These are phyloP conservation scores for Meleagris gallopavo DNA, from an alignment of 2,113 vertebrate genomes.

Conservation along the genomic window DNA sequence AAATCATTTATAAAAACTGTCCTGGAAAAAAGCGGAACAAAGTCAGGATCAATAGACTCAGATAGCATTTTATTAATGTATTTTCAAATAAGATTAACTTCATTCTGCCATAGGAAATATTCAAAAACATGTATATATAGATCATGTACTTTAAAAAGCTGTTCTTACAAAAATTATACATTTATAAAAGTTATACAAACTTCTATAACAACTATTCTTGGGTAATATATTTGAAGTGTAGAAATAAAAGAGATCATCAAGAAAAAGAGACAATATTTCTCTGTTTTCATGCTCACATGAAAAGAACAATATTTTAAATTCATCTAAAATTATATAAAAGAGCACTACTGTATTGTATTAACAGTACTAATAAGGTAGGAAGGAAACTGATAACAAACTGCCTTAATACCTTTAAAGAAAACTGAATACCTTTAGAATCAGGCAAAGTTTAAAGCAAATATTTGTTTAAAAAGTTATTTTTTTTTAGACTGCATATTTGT, in stretches of 20 bases:
- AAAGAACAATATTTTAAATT: not conserved
- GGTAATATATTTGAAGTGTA: not conserved
- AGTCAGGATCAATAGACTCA: constrained; percentile 3
- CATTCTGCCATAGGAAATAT: not conserved
- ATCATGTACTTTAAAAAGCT: not conserved
- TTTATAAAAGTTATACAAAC: not conserved
- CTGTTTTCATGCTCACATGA: not conserved
- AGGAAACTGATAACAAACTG: not conserved
- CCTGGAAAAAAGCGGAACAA: not conserved
- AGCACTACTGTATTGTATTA: fast-evolving
- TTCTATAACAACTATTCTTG: not conserved
- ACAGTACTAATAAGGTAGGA: not conserved
- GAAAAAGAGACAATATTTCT: not conserved
- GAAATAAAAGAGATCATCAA: not conserved
- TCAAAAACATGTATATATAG: too few species aligned
- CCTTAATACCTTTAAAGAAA: not conserved
- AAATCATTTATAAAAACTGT: constrained; percentile 20
- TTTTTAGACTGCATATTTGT: not conserved
- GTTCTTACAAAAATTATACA: not conserved
- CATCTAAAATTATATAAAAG: not conserved
- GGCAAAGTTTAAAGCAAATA: not conserved
- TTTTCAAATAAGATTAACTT: not conserved
- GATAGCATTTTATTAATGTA: not conserved
- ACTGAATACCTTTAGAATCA: not conserved
- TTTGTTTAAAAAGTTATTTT: not conserved